phyloP scores from a whole-genome alignment of 1,140 invertebrate genomes.

The Zaprionus tsacasi region DNA sequence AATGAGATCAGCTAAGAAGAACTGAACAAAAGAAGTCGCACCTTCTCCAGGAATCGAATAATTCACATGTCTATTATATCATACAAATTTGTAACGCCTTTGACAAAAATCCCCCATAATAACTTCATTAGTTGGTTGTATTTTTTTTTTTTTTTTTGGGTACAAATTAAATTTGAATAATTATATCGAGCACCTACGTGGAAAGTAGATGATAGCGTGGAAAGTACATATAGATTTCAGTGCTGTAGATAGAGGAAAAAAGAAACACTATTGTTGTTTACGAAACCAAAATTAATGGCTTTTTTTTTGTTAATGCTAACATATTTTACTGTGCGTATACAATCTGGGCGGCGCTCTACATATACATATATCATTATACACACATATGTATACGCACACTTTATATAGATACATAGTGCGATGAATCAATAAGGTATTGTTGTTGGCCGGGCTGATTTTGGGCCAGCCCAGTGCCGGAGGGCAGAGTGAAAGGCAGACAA shows the following conservation, averaged over 20 bases:
- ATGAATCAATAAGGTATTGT: slow-evolving; percentile 58
- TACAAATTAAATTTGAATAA: slow-evolving; percentile 5
- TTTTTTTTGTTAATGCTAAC: slow-evolving; percentile 33
- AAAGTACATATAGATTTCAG: slow-evolving; percentile 11
- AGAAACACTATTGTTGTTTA: slow-evolving; percentile 50
- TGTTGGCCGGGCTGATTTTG: slow-evolving; percentile 30
- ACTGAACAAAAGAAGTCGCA: slow-evolving; percentile 1
- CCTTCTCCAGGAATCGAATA: background rate
- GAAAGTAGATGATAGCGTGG: slow-evolving; percentile 11
- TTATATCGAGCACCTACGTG: background rate
- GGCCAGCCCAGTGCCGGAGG: slow-evolving; percentile 34
- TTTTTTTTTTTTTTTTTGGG: slow-evolving; percentile 7
- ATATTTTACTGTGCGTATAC: slow-evolving; percentile 10
- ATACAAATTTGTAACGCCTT: background rate
- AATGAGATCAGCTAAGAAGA: slow-evolving; percentile 5
- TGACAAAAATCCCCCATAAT: background rate
- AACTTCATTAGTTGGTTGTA: slow-evolving; percentile 17
- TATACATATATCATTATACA: background rate
- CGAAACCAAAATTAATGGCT: slow-evolving; percentile 64
- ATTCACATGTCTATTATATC: background rate
- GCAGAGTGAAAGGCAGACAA: slow-evolving; percentile 22
- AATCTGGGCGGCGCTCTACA: slow-evolving; percentile 21
- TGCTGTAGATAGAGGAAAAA: slow-evolving; percentile 9
- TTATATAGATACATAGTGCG: slow-evolving; percentile 6
- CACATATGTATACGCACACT: background rate